phyloP scores from a whole-genome alignment of 1,140 invertebrate species.

The Hermatobates lingyangjiaoensis region DNA sequence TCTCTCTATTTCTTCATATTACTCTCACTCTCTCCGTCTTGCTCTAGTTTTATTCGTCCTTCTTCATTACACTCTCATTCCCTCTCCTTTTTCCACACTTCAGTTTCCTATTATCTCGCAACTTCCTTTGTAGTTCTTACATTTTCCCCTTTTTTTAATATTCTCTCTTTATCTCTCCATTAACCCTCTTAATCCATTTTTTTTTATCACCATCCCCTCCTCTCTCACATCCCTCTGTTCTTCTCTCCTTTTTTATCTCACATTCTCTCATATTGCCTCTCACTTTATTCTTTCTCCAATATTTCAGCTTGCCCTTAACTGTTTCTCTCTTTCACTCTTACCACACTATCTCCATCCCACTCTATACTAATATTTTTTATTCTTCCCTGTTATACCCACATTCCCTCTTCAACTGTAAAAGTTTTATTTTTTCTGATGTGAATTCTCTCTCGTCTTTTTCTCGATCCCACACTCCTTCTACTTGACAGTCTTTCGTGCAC shows the following conservation, averaged over 20 bases:
- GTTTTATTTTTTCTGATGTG: too few species aligned
- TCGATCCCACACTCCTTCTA: background rate
- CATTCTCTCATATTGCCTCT: background rate
- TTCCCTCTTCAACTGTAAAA: too few species aligned
- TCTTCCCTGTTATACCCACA: too few species aligned
- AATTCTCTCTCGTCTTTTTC: too few species aligned
- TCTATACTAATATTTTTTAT: too few species aligned
- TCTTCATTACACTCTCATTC: background rate
- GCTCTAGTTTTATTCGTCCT: constrained; percentile 1
- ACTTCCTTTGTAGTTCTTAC: background rate
- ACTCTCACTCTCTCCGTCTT: background rate
- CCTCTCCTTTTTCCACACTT: background rate
- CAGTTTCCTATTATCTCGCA: background rate
- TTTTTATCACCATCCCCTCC: constrained; percentile 20
- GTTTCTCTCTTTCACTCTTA: too few species aligned
- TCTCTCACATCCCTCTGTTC: constrained; percentile 16
- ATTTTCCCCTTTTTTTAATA: background rate
- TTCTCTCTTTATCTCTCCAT: constrained; percentile 22
- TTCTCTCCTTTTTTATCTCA: background rate
- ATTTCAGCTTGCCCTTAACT: too few species aligned
- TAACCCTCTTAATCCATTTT: constrained; percentile 21
- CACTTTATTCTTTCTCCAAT: too few species aligned
- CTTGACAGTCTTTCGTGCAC: background rate
- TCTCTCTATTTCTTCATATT: background rate
- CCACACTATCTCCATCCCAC: too few species aligned